phyloP scores from a whole-genome alignment of 2,113 vertebrate species.

The Camarhynchus parvulus region DNA sequence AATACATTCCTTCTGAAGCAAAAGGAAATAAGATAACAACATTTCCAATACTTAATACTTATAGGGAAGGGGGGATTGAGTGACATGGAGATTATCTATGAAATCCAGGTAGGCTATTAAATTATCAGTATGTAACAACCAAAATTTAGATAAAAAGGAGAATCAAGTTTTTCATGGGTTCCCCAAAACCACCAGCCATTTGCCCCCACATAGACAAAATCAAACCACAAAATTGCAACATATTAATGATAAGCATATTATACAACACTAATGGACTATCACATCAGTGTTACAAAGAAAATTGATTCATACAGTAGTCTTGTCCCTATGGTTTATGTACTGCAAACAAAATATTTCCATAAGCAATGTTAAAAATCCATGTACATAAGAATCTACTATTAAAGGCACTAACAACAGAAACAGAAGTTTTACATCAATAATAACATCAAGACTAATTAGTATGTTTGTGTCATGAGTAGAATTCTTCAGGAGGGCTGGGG shows the following conservation, averaged over 20 bases:
- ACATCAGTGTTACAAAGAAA: not conserved
- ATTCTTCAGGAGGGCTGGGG: not conserved
- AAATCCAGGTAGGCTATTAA: not conserved
- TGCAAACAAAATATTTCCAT: not conserved
- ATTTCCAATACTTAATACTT: not conserved
- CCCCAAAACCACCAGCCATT: not conserved
- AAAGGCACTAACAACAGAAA: not conserved
- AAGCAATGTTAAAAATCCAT: constrained; percentile 20
- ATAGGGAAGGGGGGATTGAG: rapidly evolving
- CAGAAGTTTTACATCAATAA: not conserved
- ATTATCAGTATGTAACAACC: not conserved
- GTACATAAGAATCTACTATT: not conserved
- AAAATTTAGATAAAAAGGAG: not conserved
- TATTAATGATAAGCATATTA: not conserved
- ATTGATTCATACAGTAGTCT: not conserved
- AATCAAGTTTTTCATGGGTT: not conserved
- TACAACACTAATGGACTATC: not conserved
- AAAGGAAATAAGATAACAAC: not conserved
- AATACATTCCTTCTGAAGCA: not conserved
- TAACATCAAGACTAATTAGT: not conserved
- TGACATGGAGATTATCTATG: not conserved
- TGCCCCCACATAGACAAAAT: not conserved
- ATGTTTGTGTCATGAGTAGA: not conserved
- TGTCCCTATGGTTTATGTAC: not conserved
- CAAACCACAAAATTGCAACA: not conserved